Conservation (phyloP, 1,140 invertebrate genomes). For the Tetranychus urticae region DNA sequence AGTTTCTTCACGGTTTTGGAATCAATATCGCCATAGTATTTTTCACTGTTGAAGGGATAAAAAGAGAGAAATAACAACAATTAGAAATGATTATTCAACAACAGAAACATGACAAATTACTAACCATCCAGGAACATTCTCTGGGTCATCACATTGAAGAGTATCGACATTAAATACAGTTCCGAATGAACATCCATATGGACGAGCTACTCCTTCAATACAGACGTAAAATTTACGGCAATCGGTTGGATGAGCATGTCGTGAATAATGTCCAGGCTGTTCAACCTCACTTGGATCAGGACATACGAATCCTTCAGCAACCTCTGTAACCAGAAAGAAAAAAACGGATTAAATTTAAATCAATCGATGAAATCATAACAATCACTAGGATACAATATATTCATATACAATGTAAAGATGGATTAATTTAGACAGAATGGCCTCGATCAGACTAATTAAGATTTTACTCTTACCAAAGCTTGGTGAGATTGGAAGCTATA, state of each 20-base stretch:
- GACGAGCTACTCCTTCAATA: constrained; percentile 56
- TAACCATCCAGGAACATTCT: constrained; percentile 82
- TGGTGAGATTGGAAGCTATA: not conserved
- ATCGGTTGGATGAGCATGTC: constrained; percentile 79
- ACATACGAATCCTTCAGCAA: constrained; percentile 52
- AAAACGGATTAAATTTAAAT: not conserved
- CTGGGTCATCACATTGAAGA: constrained; percentile 73
- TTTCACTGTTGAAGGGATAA: constrained; percentile 33
- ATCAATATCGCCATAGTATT: constrained; percentile 83
- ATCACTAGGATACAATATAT: no score
- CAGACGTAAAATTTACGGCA: constrained; percentile 77
- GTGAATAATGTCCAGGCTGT: constrained; percentile 51
- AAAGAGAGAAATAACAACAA: constrained; percentile 1
- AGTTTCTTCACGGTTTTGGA: constrained; percentile 65
- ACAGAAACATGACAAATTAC: constrained; percentile 18
- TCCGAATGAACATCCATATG: constrained; percentile 77
- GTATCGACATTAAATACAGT: constrained; percentile 85
- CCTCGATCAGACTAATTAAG: no score
- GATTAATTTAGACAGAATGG: no score
- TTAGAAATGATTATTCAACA: not conserved
- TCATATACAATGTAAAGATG: no score
- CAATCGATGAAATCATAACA: no score
- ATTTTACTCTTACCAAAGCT: no score
- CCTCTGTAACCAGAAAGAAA: constrained; percentile 30
- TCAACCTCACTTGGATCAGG: constrained; percentile 40